These are phyloP conservation scores for Microtus montanus DNA, from an alignment of 2,113 vertebrate genomes.

Conservation along the genomic window DNA sequence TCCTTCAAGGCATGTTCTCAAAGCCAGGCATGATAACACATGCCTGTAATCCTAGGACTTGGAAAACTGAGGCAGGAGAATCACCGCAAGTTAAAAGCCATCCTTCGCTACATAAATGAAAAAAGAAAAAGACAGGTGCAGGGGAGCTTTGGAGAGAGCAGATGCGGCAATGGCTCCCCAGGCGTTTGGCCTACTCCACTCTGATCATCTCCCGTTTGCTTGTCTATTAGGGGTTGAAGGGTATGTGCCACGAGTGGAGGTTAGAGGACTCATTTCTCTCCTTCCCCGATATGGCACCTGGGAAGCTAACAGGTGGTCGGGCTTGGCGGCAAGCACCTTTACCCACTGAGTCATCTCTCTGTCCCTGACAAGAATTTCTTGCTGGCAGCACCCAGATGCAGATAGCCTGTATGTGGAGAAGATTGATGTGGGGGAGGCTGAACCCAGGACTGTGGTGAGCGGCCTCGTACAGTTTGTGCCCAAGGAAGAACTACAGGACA, in stretches of 20 bases:
- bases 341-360: neutral
- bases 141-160: neutral
- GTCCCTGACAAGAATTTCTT: neutral
- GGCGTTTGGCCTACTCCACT: neutral
- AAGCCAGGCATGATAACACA: neutral
- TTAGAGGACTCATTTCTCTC: neutral
- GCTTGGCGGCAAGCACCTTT: neutral
- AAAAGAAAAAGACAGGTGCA: neutral
- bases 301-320: neutral
- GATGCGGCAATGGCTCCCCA: neutral
- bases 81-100: neutral
- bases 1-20: neutral
- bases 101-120: neutral
- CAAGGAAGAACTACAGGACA: constrained; percentile 91
- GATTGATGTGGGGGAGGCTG: constrained; percentile 93
- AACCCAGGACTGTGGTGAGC: constrained; percentile 95
- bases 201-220: neutral
- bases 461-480: constrained; percentile 94
- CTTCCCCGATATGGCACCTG: neutral
- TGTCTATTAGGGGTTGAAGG: neutral
- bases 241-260: neutral
- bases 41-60: neutral
- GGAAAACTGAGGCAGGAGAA: neutral
- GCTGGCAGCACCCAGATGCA: constrained; percentile 94
- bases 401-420: constrained; percentile 96